A percentile compares a stretch with the other conserved stretches of the same genome.
Conservation (phyloP, 2,797 vertebrate species). For the Tokudaia muenninki region DNA sequence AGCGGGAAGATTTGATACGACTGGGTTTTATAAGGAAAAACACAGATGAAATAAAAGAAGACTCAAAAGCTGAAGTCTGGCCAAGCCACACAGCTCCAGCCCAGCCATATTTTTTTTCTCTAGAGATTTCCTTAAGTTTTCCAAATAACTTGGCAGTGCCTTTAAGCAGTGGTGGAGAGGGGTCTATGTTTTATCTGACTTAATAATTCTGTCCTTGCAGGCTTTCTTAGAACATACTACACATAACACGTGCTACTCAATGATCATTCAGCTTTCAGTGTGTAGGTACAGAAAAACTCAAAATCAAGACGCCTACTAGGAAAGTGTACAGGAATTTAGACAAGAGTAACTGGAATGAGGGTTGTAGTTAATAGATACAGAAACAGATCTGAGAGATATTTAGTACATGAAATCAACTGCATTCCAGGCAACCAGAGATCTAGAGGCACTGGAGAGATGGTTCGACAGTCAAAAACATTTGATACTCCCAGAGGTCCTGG, state of each 20-base stretch:
- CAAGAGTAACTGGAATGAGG: constrained; percentile 1
- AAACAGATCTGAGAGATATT: constrained; percentile 6
- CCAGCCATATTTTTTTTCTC: constrained; percentile 25
- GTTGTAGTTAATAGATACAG: background rate
- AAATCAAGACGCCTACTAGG: background rate
- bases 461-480: background rate
- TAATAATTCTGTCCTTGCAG: background rate
- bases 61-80: background rate
- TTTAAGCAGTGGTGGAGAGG: background rate
- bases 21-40: background rate
- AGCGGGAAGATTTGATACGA: background rate
- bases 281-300: background rate
- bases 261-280: background rate
- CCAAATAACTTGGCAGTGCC: background rate
- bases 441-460: background rate
- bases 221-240: background rate
- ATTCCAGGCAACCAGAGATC: constrained; percentile 23
- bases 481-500: background rate
- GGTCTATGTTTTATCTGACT: constrained; percentile 29
- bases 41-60: background rate
- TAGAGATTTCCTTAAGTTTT: constrained; percentile 51
- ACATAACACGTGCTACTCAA: background rate
- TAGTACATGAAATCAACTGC: background rate
- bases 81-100: background rate
- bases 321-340: constrained; percentile 24